These are phyloP conservation scores for Sesamia nonagrioides DNA, from an alignment of 1,140 invertebrate genomes.

Conservation along the genomic window DNA sequence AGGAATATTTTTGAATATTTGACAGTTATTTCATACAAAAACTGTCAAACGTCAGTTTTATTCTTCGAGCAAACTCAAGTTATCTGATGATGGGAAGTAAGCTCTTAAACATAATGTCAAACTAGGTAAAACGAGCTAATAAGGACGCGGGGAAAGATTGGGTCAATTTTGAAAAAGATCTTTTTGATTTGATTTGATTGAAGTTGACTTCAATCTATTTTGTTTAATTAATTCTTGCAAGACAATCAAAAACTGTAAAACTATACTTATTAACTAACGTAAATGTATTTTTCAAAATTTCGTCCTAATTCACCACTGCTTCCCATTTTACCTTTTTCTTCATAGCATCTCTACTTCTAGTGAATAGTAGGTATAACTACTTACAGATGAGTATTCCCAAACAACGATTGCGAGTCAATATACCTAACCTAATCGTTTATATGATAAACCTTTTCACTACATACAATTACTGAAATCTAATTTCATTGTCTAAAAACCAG, in stretches of 20 bases:
- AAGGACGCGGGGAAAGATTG: too few relatives aligned
- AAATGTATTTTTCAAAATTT: too few relatives aligned
- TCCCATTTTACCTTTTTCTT: neutral
- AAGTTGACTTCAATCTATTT: neutral
- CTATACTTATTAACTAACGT: too few relatives aligned
- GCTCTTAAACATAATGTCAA: too few relatives aligned
- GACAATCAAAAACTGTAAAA: neutral
- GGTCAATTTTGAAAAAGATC: too few relatives aligned
- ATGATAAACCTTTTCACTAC: slow-evolving; percentile 37
- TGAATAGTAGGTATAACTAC: neutral
- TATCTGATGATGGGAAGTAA: too few relatives aligned
- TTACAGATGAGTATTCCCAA: neutral
- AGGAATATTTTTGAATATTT: too few relatives aligned
- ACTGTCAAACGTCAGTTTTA: too few relatives aligned
- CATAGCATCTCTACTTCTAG: neutral
- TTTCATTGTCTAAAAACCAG: slow-evolving; percentile 40
- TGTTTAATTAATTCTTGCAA: neutral
- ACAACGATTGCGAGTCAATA: neutral
- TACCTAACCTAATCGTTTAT: neutral
- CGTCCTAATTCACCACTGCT: neutral
- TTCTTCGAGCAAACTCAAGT: too few relatives aligned
- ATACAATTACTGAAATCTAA: slow-evolving; percentile 4
- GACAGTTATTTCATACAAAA: too few relatives aligned
- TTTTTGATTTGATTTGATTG: too few relatives aligned
- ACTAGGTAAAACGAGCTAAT: too few relatives aligned